phyloP scores from a whole-genome alignment of 2,797 vertebrate genomes.

The Cyclura pinguis region DNA sequence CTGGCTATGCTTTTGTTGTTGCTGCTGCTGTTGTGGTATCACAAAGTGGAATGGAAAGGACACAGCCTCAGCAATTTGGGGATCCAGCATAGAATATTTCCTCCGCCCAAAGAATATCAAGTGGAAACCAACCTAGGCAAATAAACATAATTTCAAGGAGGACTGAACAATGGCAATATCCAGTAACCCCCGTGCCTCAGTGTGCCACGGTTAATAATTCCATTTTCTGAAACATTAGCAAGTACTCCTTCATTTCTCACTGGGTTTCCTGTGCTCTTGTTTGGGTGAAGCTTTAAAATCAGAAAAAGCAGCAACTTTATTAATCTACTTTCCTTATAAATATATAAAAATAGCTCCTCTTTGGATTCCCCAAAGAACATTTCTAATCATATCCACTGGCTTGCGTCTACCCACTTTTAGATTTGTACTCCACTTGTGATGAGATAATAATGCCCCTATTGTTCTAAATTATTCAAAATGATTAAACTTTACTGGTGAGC shows the following conservation, averaged over 20 bases:
- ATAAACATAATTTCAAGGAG: constrained; percentile 75
- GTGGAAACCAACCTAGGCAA: constrained; percentile 72
- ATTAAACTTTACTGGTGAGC: constrained; percentile 72
- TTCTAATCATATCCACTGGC: constrained; percentile 67
- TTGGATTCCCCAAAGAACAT: constrained; percentile 64
- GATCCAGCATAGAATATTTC: constrained; percentile 53
- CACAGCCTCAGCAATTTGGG: constrained; percentile 74
- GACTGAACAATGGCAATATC: constrained; percentile 71
- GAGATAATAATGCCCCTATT: constrained; percentile 16
- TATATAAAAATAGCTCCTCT: constrained; percentile 70
- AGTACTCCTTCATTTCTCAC: constrained; percentile 59
- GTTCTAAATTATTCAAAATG: constrained; percentile 74
- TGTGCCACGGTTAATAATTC: constrained; percentile 74
- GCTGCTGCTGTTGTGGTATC: constrained; percentile 68
- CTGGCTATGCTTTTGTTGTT: constrained; percentile 75
- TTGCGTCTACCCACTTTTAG: constrained; percentile 59
- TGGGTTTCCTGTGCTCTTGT: constrained; percentile 56
- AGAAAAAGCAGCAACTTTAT: constrained; percentile 71
- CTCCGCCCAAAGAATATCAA: constrained; percentile 68
- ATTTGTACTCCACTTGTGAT: neutral
- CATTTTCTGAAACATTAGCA: constrained; percentile 74
- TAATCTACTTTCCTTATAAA: constrained; percentile 66
- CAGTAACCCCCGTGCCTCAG: constrained; percentile 67
- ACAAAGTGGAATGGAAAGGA: constrained; percentile 73
- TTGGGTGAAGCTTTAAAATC: constrained; percentile 62